Conservation (phyloP, 2,797 vertebrate species). For the Tokudaia muenninki region DNA sequence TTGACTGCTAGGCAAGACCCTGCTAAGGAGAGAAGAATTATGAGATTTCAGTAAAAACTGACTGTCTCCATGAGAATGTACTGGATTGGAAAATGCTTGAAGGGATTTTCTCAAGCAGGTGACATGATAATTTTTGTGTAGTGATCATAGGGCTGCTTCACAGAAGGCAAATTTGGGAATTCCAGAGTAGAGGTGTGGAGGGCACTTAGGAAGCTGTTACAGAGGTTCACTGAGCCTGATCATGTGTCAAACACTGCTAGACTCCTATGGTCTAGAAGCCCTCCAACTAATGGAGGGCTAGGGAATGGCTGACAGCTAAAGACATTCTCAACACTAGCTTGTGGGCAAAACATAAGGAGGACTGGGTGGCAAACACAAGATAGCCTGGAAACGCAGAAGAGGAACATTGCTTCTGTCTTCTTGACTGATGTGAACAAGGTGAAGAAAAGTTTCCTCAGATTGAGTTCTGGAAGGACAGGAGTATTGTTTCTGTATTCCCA, state of each 20-base stretch:
- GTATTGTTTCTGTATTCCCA: background rate
- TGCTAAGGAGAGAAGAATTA: background rate
- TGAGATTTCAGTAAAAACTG: background rate
- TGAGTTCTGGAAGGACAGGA: background rate
- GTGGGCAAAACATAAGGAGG: background rate
- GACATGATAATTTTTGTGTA: background rate
- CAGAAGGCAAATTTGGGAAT: background rate
- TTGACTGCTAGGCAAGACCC: background rate
- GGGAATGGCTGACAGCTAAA: background rate
- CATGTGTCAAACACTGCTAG: background rate
- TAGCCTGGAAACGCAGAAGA: rapidly evolving
- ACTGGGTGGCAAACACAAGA: background rate
- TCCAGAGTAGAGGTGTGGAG: background rate
- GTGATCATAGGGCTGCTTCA: too few relatives aligned
- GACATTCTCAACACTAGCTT: background rate
- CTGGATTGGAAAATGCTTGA: background rate
- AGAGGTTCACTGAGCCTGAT: background rate
- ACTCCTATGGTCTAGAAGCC: background rate
- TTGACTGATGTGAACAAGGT: rapidly evolving
- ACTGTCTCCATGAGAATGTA: background rate
- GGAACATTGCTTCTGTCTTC: background rate
- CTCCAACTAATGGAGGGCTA: background rate
- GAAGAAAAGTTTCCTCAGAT: background rate
- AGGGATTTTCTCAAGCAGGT: background rate
- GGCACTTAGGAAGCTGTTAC: background rate